Percentiles rank a stretch among this genome's conserved stretches.
Conservation (phyloP, 2,888 invertebrate genomes). For the Aphidoletes aphidimyza region DNA sequence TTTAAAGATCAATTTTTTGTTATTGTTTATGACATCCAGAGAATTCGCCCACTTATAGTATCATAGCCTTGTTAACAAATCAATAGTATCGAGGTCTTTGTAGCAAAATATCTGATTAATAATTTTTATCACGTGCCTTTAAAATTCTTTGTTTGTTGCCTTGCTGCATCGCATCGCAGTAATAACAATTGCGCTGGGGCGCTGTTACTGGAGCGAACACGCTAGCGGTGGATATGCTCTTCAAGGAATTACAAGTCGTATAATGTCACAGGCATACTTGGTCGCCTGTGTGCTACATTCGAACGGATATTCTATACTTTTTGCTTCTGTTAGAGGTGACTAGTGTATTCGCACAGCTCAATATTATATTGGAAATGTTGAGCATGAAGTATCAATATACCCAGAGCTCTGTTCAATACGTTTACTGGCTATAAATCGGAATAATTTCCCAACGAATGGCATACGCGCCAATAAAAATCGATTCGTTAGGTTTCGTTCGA, state of each 20-base stretch:
- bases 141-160: background rate
- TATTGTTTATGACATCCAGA: background rate
- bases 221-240: background rate
- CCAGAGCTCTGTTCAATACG: background rate
- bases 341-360: background rate
- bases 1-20: too few species aligned
- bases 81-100: constrained; percentile 3
- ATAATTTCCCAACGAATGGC: background rate
- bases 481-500: background rate
- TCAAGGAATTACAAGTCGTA: background rate
- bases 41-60: background rate
- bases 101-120: background rate
- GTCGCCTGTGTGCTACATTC: too few species aligned
- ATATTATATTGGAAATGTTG: background rate
- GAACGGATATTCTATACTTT: too few species aligned
- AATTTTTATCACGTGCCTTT: constrained; percentile 42
- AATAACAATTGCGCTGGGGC: background rate
- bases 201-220: background rate
- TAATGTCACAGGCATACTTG: background rate
- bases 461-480: constrained; percentile 1
- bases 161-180: background rate
- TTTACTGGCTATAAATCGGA: background rate
- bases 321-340: too few species aligned
- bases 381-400: background rate
- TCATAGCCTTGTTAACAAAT: background rate